A percentile compares a stretch with the other conserved stretches of the same genome.
phyloP scores from a whole-genome alignment of 1,140 invertebrate species.

The Tyrophagus putrescentiae region DNA sequence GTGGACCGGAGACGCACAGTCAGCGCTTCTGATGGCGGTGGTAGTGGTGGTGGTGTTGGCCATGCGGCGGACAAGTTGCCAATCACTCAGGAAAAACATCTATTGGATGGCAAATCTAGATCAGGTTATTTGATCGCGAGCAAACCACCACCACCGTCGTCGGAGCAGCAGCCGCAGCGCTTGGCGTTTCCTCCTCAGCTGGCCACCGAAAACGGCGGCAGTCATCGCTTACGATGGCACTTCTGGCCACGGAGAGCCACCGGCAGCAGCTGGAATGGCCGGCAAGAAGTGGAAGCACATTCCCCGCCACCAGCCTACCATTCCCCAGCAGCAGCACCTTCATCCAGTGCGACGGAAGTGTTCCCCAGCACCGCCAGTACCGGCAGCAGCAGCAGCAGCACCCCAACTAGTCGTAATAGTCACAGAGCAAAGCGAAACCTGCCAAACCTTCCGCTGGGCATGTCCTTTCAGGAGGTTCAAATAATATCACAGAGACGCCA shows the following conservation, averaged over 20 bases:
- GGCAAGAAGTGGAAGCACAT: too few species aligned
- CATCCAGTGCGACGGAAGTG: background rate
- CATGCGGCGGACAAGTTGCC: background rate
- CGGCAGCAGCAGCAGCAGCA: too few species aligned
- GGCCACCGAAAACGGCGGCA: background rate
- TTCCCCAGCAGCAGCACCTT: background rate
- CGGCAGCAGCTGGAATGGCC: too few species aligned
- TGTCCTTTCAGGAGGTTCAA: too few species aligned
- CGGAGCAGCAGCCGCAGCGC: background rate
- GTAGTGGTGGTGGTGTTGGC: too few species aligned
- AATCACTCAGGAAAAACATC: background rate
- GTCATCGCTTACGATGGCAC: too few species aligned
- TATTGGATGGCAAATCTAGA: background rate
- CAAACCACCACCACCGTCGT: background rate
- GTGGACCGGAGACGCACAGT: background rate
- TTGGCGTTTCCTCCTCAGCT: background rate
- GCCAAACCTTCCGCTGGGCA: too few species aligned
- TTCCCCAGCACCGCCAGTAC: too few species aligned
- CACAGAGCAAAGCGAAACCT: constrained; percentile 1
- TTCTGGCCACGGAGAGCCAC: too few species aligned
- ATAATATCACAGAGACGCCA: too few species aligned
- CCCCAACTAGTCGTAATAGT: constrained; percentile 1
- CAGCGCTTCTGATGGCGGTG: background rate
- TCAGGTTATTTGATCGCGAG: background rate
- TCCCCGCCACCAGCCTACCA: too few species aligned